Percentiles rank a stretch among this genome's conserved stretches.
Conservation (phyloP, 2,113 vertebrate genomes). For the Leiothrix lutea region DNA sequence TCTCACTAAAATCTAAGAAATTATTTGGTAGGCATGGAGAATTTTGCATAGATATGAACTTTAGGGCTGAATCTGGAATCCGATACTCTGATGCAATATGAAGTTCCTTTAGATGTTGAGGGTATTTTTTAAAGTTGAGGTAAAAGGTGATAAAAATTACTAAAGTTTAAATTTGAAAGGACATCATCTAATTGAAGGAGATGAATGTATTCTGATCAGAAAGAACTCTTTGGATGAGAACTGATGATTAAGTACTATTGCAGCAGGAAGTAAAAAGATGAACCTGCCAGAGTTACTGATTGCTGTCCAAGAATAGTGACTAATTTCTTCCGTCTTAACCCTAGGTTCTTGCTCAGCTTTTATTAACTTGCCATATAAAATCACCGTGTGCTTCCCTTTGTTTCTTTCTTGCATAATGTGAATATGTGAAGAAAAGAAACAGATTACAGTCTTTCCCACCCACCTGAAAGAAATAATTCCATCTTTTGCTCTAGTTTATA, state of each 20-base stretch:
- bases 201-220: background rate
- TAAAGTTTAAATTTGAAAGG: background rate
- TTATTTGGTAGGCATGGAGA: background rate
- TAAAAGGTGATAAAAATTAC: background rate
- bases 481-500: background rate
- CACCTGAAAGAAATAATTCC: background rate
- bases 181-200: background rate
- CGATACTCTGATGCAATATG: background rate
- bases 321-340: background rate
- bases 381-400: background rate
- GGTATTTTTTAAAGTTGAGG: background rate
- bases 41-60: background rate
- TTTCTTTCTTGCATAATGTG: background rate
- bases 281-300: background rate
- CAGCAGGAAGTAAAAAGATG: background rate
- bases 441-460: background rate
- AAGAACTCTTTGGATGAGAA: background rate
- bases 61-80: background rate
- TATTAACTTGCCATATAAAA: background rate
- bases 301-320: background rate
- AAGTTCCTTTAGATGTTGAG: background rate
- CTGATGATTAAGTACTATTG: background rate
- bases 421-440: background rate
- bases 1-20: background rate
- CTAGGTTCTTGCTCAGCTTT: background rate